Conservation (phyloP, 2,888 invertebrate genomes). For the Spodoptera littoralis region DNA sequence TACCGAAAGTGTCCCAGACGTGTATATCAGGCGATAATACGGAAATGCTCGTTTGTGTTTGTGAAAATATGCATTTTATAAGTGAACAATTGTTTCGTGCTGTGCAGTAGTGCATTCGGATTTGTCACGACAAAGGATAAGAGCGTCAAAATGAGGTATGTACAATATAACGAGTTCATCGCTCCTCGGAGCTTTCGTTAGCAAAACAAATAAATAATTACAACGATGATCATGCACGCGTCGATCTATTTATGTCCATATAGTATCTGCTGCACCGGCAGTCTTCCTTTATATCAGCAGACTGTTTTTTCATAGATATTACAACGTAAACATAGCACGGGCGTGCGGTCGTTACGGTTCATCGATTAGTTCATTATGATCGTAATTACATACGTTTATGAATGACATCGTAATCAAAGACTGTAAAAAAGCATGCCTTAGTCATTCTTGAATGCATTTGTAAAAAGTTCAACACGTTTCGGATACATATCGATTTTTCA, state of each 20-base stretch:
- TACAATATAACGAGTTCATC: constrained; percentile 75
- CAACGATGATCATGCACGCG: constrained; percentile 70
- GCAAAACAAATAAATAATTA: constrained; percentile 87
- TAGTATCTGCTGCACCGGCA: constrained; percentile 72
- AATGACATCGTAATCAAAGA: constrained; percentile 76
- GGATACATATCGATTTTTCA: constrained; percentile 58
- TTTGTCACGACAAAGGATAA: constrained; percentile 85
- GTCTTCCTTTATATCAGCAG: constrained; percentile 69
- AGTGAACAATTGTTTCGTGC: constrained; percentile 87
- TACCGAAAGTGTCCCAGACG: constrained; percentile 78
- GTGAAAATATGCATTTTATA: constrained; percentile 85
- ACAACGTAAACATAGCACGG: constrained; percentile 80
- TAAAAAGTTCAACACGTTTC: constrained; percentile 43
- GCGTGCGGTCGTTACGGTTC: constrained; percentile 71
- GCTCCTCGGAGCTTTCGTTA: constrained; percentile 80
- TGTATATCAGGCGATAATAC: constrained; percentile 76
- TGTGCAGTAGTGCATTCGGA: constrained; percentile 86
- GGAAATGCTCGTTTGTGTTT: constrained; percentile 79
- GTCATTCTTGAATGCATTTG: constrained; percentile 40
- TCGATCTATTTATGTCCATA: constrained; percentile 78
- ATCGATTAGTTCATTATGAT: constrained; percentile 82
- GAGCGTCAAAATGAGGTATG: constrained; percentile 86
- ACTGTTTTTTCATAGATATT: constrained; percentile 67
- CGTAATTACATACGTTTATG: constrained; percentile 80
- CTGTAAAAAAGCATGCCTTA: constrained; percentile 59